A percentile compares a stretch with the other conserved stretches of the same genome.
These are phyloP conservation scores for Emydoidea blandingii DNA, from an alignment of 2,797 vertebrate genomes.

Conservation along the genomic window DNA sequence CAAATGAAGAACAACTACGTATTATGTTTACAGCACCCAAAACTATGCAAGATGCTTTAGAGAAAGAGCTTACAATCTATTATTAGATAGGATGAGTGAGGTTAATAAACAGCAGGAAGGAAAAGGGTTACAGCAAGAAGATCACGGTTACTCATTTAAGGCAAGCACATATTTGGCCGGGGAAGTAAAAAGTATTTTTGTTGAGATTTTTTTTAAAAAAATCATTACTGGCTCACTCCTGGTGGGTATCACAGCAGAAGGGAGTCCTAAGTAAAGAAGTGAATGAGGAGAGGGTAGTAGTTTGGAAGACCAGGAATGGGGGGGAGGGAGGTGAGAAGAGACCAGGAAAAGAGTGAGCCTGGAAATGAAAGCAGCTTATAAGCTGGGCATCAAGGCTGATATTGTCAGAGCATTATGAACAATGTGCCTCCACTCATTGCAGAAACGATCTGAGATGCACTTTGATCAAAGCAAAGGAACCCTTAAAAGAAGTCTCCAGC, in stretches of 20 bases:
- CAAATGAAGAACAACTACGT: slow-evolving; percentile 3
- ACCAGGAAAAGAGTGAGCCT: neutral
- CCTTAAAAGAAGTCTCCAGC: neutral
- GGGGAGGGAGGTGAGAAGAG: too few relatives aligned
- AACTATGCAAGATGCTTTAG: neutral
- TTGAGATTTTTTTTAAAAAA: neutral
- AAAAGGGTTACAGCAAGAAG: slow-evolving; percentile 12
- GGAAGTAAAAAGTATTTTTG: neutral
- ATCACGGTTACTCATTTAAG: neutral
- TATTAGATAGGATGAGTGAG: neutral
- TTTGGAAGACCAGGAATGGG: neutral
- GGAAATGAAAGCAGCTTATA: neutral
- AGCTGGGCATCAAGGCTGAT: neutral
- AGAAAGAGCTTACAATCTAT: neutral
- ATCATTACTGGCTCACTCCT: neutral
- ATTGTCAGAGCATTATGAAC: neutral
- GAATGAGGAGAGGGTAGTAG: rapidly evolving
- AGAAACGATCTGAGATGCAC: neutral
- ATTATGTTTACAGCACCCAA: neutral
- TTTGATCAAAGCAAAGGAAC: slow-evolving; percentile 1
- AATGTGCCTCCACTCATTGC: neutral
- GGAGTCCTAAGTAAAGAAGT: neutral
- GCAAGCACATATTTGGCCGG: neutral
- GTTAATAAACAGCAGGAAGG: slow-evolving; percentile 30
- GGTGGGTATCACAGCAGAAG: neutral